Evolutionary conservation across 2,888 invertebrate species (phyloP).

Genomic region (Cyclophora albipunctata): DNA sequence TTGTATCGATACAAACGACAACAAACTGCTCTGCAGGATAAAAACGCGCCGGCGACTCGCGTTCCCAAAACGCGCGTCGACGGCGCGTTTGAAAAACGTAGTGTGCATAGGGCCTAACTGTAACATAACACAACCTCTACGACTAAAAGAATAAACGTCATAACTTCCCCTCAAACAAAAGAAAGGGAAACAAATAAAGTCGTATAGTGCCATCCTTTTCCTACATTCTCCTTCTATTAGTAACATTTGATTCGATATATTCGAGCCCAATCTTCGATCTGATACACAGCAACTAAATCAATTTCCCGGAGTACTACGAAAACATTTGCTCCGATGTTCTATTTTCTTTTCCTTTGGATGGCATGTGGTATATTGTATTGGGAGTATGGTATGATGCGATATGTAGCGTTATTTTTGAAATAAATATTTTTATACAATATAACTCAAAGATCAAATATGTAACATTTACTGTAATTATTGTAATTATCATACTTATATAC

Average conservation of each 20-base stretch:
- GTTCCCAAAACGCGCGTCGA: too few species aligned
- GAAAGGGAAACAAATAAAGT: background rate
- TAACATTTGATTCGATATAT: conserved; percentile 14
- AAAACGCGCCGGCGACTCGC: too few species aligned
- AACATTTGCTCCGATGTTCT: conserved; percentile 40
- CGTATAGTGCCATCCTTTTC: background rate
- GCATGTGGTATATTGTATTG: conserved; percentile 29
- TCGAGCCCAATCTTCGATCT: conserved; percentile 12
- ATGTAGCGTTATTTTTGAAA: conserved; percentile 1
- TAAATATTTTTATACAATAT: too few species aligned
- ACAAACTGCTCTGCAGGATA: too few species aligned
- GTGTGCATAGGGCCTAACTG: too few species aligned
- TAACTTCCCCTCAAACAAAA: background rate
- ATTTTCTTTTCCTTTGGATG: conserved; percentile 35
- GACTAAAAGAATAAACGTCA: background rate
- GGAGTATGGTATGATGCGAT: background rate
- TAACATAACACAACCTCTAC: too few species aligned
- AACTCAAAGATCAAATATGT: too few species aligned
- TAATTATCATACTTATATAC: too few species aligned
- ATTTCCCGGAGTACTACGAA: conserved; percentile 26
- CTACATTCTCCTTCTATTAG: conserved; percentile 8
- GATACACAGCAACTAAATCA: conserved; percentile 17
- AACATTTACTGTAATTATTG: too few species aligned
- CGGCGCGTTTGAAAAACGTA: too few species aligned
- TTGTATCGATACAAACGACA: too few species aligned